Evolutionary conservation across 2,888 invertebrate species (phyloP).

Genomic region (Sialis fuliginosa): DNA sequence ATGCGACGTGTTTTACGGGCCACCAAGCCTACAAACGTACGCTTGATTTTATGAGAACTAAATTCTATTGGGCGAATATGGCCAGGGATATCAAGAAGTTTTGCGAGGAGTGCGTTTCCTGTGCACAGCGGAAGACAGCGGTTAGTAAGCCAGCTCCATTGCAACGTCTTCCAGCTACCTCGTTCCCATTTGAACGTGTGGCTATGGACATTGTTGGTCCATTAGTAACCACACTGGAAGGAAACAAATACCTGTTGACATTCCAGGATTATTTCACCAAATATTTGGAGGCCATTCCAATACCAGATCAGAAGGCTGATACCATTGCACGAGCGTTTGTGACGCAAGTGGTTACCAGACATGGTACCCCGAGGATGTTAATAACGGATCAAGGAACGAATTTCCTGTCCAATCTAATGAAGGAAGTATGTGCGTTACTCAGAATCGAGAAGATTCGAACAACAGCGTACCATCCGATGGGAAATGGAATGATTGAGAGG

Average conservation of each 20-base stretch:
- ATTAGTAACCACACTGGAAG: conserved; percentile 9
- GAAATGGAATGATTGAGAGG: conserved; percentile 17
- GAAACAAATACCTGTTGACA: conserved; percentile 15
- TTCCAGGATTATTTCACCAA: conserved; percentile 13
- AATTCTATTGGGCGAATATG: not conserved
- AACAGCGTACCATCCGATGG: conserved; percentile 14
- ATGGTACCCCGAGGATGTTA: conserved; percentile 14
- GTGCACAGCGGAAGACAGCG: not conserved
- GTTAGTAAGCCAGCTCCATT: not conserved
- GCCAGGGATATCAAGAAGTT: not conserved
- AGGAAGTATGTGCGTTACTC: conserved; percentile 12
- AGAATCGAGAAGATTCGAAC: conserved; percentile 13
- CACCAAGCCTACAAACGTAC: not conserved
- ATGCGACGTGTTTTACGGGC: not conserved
- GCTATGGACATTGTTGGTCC: conserved; percentile 16
- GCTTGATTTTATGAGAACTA: not conserved
- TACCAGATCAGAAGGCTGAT: not conserved
- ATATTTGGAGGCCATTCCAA: conserved; percentile 5
- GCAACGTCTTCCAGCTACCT: too few relatives aligned
- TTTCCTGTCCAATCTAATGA: conserved; percentile 13
- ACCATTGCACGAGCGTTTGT: not conserved
- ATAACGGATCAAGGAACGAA: conserved; percentile 15
- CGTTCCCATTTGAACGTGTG: too few relatives aligned
- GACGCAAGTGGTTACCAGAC: conserved; percentile 11
- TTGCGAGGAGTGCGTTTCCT: not conserved